Conservation (phyloP, 92 coral and sea anemone species). For the Palythoa grandiflora region DNA sequence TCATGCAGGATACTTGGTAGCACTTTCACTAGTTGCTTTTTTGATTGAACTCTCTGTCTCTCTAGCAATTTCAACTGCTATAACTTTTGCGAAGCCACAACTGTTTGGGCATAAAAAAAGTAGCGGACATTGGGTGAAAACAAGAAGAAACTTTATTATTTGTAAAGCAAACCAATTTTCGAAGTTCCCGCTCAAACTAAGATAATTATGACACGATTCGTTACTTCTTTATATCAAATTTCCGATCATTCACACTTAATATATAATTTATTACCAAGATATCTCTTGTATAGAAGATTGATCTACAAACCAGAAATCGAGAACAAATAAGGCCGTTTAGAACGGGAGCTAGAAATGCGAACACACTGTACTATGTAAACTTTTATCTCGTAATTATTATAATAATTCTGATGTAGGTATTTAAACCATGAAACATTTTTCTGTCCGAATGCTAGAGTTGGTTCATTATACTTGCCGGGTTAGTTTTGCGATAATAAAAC, state of each 20-base stretch:
- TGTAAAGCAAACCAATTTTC: slow-evolving; percentile 11
- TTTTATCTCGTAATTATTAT: background rate
- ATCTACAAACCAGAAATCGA: no score
- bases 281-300: background rate
- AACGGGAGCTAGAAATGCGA: background rate
- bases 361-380: background rate
- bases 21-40: slow-evolving; percentile 50
- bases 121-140: slow-evolving; percentile 46
- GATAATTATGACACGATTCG: slow-evolving; percentile 9
- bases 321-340: background rate
- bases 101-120: slow-evolving; percentile 71
- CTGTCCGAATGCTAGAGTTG: slow-evolving; percentile 1
- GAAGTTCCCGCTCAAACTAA: slow-evolving; percentile 34
- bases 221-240: background rate
- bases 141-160: background rate
- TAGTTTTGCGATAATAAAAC: slow-evolving; percentile 15
- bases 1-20: slow-evolving; percentile 55
- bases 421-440: background rate
- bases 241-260: slow-evolving; percentile 5
- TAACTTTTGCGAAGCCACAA: slow-evolving; percentile 67
- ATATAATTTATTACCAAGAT: background rate
- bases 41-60: slow-evolving; percentile 19
- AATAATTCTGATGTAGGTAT: background rate
- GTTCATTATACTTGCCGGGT: background rate
- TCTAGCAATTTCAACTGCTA: slow-evolving; percentile 52